A percentile compares a stretch with the other conserved stretches of the same genome.
Conservation (phyloP, 2,113 vertebrate genomes). For the Pangasianodon hypophthalmus region DNA sequence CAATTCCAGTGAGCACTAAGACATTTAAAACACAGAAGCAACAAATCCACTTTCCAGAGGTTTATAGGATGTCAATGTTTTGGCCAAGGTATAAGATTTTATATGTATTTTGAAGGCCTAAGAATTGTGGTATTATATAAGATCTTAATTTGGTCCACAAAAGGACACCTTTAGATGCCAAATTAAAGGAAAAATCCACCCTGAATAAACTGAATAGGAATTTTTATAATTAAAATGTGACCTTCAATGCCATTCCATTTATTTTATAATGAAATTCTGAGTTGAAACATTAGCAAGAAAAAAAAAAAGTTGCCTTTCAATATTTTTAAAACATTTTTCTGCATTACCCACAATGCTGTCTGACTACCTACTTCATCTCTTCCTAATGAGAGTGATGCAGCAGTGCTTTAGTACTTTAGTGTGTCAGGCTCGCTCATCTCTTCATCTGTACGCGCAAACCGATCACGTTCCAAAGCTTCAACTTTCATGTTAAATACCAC, state of each 20-base stretch:
- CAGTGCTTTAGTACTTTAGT: no score
- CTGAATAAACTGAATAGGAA: neutral
- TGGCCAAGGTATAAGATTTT: neutral
- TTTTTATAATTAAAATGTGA: neutral
- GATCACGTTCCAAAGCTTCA: neutral
- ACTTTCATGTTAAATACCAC: neutral
- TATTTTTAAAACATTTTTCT: neutral
- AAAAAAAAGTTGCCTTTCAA: no score
- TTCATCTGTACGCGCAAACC: neutral
- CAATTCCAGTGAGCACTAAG: neutral
- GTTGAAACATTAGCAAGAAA: no score
- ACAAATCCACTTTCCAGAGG: neutral
- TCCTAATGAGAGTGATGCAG: neutral
- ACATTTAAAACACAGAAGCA: neutral
- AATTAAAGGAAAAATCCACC: neutral
- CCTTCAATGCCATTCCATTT: neutral
- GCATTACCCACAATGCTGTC: neutral
- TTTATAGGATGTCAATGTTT: neutral
- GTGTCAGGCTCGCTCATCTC: no score
- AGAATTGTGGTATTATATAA: neutral
- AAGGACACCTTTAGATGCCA: neutral
- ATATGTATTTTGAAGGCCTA: neutral
- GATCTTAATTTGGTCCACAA: neutral
- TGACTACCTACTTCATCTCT: neutral
- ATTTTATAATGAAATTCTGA: neutral